Conservation (phyloP, 2,113 vertebrate species). For the Merops nubicus region DNA sequence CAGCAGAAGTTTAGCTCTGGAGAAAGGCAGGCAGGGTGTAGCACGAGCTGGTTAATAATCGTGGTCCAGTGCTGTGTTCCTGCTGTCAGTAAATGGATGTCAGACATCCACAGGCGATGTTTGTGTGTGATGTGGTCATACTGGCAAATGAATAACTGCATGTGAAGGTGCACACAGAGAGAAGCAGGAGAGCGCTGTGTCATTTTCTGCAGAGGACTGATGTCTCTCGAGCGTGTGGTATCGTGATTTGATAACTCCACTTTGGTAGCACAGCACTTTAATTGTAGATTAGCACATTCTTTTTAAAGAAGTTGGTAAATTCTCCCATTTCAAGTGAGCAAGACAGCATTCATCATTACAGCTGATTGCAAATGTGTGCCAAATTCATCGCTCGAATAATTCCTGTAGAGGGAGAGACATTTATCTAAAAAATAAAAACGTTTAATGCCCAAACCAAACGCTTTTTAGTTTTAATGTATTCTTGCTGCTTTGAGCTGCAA, state of each 20-base stretch:
- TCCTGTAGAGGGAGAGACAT: conserved; percentile 38
- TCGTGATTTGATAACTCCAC: neutral
- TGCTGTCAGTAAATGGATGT: neutral
- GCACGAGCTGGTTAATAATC: neutral
- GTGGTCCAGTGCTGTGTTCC: neutral
- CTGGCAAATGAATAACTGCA: neutral
- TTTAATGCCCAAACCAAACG: conserved; percentile 40
- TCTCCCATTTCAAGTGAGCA: conserved; percentile 54
- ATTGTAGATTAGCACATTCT: conserved; percentile 40
- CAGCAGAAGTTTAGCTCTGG: neutral
- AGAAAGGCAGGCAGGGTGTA: neutral
- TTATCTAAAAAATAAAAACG: conserved; percentile 60
- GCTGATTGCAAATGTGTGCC: conserved; percentile 49
- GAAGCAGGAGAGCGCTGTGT: conserved; percentile 29
- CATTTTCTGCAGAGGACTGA: conserved; percentile 30
- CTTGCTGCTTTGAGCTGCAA: conserved; percentile 59
- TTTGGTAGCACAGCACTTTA: conserved; percentile 6
- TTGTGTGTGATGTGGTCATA: conserved; percentile 9
- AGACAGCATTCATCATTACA: conserved; percentile 50
- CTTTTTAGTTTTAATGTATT: conserved; percentile 58
- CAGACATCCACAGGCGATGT: neutral
- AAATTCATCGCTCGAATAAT: conserved; percentile 51
- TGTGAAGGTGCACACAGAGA: neutral
- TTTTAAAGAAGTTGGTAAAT: conserved; percentile 57
- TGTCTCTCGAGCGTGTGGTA: neutral